These are phyloP conservation scores for Motacilla alba DNA, from an alignment of 2,113 vertebrate genomes.

Conservation along the genomic window DNA sequence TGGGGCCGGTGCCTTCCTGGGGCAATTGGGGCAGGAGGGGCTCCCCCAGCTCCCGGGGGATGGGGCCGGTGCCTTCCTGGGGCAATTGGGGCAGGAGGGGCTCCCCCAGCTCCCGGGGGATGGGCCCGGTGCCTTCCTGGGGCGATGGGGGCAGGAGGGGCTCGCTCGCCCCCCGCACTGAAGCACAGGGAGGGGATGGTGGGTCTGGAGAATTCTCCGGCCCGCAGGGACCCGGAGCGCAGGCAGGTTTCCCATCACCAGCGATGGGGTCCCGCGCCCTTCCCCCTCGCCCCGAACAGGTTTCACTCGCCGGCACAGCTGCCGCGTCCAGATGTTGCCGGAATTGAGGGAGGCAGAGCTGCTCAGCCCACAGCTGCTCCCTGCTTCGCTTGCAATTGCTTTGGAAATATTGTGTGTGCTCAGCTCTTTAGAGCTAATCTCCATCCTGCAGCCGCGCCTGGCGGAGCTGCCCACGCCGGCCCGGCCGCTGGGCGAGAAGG, in stretches of 20 bases:
- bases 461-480: not conserved
- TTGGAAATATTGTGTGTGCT: conserved; percentile 19
- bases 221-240: not conserved
- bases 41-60: too few species aligned
- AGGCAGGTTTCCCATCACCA: not conserved
- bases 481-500: not conserved
- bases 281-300: not conserved
- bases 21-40: rapidly evolving
- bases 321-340: conserved; percentile 49
- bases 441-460: not conserved
- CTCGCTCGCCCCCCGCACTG: not conserved
- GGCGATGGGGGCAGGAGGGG: rapidly evolving
- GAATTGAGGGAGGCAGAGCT: not conserved
- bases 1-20: rapidly evolving
- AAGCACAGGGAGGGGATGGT: not conserved
- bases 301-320: conserved; percentile 32
- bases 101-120: too few species aligned
- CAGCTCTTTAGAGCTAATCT: conserved; percentile 35
- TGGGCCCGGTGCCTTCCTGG: not conserved
- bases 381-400: conserved; percentile 42
- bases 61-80: rapidly evolving
- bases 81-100: rapidly evolving
- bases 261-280: not conserved
- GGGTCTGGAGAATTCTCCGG: rapidly evolving
- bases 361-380: conserved; percentile 60